These are phyloP conservation scores for Cichladusa arquata DNA, from an alignment of 2,113 vertebrate species.

Conservation along the genomic window DNA sequence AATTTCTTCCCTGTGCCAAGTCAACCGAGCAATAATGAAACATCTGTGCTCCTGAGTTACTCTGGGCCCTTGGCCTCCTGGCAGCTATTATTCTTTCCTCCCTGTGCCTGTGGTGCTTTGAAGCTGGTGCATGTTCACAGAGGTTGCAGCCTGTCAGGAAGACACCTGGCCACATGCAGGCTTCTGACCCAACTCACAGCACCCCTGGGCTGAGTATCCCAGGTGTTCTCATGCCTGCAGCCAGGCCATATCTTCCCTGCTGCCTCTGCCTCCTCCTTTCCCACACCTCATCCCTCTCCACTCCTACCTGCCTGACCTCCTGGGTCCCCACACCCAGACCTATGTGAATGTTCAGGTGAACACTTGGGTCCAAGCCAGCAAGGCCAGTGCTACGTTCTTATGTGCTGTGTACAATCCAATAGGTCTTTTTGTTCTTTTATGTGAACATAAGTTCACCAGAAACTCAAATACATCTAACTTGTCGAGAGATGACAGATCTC, in stretches of 20 bases:
- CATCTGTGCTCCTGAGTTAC: not conserved
- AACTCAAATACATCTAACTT: slow-evolving; percentile 3
- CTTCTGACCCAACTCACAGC: fast-evolving
- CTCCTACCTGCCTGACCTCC: not conserved
- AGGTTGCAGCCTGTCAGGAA: not conserved
- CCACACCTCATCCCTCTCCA: not conserved
- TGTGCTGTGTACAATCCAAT: not conserved
- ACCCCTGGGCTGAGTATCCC: not conserved
- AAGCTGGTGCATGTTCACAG: fast-evolving
- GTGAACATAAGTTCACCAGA: not conserved
- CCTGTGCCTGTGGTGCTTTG: not conserved
- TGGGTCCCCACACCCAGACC: not conserved
- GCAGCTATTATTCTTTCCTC: not conserved
- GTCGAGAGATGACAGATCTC: not conserved
- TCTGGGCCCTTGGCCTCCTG: not conserved
- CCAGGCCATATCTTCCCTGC: not conserved
- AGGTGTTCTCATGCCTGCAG: fast-evolving
- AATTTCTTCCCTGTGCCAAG: slow-evolving; percentile 10
- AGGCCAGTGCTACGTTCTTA: fast-evolving
- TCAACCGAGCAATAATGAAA: not conserved
- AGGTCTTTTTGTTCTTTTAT: not conserved
- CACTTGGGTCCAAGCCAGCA: not conserved
- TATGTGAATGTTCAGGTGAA: not conserved
- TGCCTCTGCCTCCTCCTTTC: not conserved
- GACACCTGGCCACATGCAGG: not conserved